phyloP scores from a whole-genome alignment of 2,888 invertebrate species.

The Xylota segnis region DNA sequence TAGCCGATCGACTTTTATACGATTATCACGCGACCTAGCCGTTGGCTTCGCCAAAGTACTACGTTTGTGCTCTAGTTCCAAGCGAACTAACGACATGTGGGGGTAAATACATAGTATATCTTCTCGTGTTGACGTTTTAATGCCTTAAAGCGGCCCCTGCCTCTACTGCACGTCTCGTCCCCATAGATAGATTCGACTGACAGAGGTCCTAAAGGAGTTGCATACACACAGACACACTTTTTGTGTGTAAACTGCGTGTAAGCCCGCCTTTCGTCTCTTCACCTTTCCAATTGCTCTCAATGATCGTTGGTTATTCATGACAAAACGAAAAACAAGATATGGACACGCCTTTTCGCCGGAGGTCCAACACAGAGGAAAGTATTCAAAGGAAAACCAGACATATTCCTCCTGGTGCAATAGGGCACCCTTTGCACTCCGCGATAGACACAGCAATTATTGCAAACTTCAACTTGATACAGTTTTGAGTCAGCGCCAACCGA shows the following conservation, averaged over 20 bases:
- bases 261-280: conserved; percentile 39
- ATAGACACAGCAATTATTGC: conserved; percentile 55
- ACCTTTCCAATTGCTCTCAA: conserved; percentile 31
- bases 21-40: conserved; percentile 65
- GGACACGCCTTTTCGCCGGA: conserved; percentile 71
- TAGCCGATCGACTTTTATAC: conserved; percentile 82
- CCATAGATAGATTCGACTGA: conserved; percentile 32
- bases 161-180: conserved; percentile 25
- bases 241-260: conserved; percentile 24
- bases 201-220: conserved; percentile 57
- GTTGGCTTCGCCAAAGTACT: conserved; percentile 37
- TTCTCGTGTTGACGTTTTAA: conserved; percentile 28
- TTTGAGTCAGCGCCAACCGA: conserved; percentile 13
- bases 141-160: conserved; percentile 17
- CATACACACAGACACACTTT: background rate
- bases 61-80: conserved; percentile 63
- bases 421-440: conserved; percentile 23
- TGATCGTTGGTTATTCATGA: conserved; percentile 12
- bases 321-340: conserved; percentile 29
- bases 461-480: conserved; percentile 72
- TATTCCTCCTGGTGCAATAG: conserved; percentile 18
- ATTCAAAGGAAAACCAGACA: conserved; percentile 5
- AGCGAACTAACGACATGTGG: conserved; percentile 55
- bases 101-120: conserved; percentile 46
- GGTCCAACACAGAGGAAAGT: conserved; percentile 13